A percentile compares a stretch with the other conserved stretches of the same genome.
phyloP scores from a whole-genome alignment of 2,888 invertebrate genomes.

The Erebia epiphron region DNA sequence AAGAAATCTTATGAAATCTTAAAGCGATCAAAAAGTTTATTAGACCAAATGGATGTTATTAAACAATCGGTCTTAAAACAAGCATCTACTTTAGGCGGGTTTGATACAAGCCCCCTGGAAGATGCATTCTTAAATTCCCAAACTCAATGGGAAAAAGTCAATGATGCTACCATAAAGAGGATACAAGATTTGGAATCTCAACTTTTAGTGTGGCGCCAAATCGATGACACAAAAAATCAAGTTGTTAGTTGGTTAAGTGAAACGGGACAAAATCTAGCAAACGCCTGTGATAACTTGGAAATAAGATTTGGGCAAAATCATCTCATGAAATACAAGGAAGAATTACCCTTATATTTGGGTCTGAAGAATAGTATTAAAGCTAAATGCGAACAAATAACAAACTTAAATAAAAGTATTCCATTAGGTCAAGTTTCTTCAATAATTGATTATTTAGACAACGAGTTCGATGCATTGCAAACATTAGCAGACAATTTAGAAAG shows the following conservation, averaged over 20 bases:
- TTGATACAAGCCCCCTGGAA: constrained; percentile 83
- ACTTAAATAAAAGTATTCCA: constrained; percentile 87
- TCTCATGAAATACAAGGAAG: constrained; percentile 92
- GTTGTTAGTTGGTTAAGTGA: constrained; percentile 92
- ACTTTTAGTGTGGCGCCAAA: constrained; percentile 95
- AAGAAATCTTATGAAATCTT: constrained; percentile 89
- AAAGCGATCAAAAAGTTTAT: constrained; percentile 87
- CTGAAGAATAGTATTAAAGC: constrained; percentile 89
- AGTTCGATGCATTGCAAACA: constrained; percentile 89
- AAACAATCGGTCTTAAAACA: constrained; percentile 88
- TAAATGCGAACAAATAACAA: constrained; percentile 91
- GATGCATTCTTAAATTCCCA: constrained; percentile 85
- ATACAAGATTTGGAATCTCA: constrained; percentile 94
- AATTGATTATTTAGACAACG: constrained; percentile 86
- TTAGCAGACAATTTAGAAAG: constrained; percentile 89
- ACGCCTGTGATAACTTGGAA: constrained; percentile 91
- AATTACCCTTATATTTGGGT: constrained; percentile 90
- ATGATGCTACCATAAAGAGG: constrained; percentile 87
- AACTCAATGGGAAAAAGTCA: constrained; percentile 87
- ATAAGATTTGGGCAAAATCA: constrained; percentile 90
- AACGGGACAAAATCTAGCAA: constrained; percentile 89
- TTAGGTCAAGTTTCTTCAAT: constrained; percentile 87
- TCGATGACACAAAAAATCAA: constrained; percentile 93
- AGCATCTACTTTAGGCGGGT: constrained; percentile 86
- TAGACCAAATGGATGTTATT: constrained; percentile 91